Conservation (phyloP, 2,888 invertebrate species). For the Drosophila peninsularis region DNA sequence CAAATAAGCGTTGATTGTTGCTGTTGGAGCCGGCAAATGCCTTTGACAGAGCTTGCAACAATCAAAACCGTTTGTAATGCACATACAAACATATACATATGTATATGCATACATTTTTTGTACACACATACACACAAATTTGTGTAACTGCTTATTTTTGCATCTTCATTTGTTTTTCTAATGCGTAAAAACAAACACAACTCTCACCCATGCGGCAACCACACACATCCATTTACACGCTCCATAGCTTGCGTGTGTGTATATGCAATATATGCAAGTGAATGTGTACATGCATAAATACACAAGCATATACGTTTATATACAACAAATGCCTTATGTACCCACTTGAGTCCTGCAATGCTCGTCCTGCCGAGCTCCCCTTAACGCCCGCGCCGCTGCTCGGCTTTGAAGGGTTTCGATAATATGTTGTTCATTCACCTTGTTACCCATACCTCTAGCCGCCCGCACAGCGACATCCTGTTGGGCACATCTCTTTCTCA, state of each 20-base stretch:
- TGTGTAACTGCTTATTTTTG: conserved; percentile 35
- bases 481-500: conserved; percentile 63
- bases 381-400: conserved; percentile 8
- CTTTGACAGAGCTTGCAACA: conserved; percentile 43
- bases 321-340: conserved; percentile 34
- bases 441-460: conserved; percentile 35
- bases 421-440: conserved; percentile 77
- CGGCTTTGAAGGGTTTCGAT: conserved; percentile 62
- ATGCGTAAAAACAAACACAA: conserved; percentile 23
- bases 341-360: conserved; percentile 32
- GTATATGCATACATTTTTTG: neutral
- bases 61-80: conserved; percentile 15
- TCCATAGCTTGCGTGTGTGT: conserved; percentile 2
- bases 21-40: conserved; percentile 41
- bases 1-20: conserved; percentile 28
- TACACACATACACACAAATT: neutral
- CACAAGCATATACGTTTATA: conserved; percentile 8
- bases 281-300: conserved; percentile 4
- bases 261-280: conserved; percentile 9
- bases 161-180: conserved; percentile 46
- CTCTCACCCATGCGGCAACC: neutral
- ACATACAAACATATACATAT: neutral
- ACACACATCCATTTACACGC: neutral
- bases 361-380: conserved; percentile 20
- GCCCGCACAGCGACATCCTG: conserved; percentile 48